Percentiles rank a stretch among this genome's conserved stretches.
Conservation (phyloP, 2,113 vertebrate species). For the Xiphorhynchus elegans region DNA sequence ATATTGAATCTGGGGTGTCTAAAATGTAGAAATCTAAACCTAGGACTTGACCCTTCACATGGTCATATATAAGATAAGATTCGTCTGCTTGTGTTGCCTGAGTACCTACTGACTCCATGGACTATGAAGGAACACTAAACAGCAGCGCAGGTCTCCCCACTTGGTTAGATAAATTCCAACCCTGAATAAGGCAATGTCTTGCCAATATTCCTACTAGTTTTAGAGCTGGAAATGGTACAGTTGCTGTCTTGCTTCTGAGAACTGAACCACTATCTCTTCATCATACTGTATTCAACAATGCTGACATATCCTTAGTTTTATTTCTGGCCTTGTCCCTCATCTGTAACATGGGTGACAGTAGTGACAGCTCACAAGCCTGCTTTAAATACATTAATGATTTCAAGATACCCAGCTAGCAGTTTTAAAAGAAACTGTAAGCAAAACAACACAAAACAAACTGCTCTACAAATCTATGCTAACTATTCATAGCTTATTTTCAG, state of each 20-base stretch:
- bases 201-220: neutral
- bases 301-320: neutral
- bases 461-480: neutral
- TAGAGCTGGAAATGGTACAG: neutral
- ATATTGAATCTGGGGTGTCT: neutral
- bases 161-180: neutral
- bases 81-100: neutral
- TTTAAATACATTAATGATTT: neutral
- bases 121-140: neutral
- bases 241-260: neutral
- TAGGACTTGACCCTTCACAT: neutral
- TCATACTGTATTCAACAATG: neutral
- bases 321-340: neutral
- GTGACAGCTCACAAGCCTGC: neutral
- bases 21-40: neutral
- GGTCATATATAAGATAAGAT: neutral
- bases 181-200: neutral
- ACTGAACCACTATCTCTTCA: neutral
- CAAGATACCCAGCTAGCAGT: neutral
- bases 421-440: neutral
- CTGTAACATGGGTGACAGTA: neutral
- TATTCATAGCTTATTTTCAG: neutral
- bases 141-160: neutral
- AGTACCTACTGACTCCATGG: neutral
- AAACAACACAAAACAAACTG: neutral